phyloP scores from a whole-genome alignment of 2,113 vertebrate species.

The Hydrolagus affinis region DNA sequence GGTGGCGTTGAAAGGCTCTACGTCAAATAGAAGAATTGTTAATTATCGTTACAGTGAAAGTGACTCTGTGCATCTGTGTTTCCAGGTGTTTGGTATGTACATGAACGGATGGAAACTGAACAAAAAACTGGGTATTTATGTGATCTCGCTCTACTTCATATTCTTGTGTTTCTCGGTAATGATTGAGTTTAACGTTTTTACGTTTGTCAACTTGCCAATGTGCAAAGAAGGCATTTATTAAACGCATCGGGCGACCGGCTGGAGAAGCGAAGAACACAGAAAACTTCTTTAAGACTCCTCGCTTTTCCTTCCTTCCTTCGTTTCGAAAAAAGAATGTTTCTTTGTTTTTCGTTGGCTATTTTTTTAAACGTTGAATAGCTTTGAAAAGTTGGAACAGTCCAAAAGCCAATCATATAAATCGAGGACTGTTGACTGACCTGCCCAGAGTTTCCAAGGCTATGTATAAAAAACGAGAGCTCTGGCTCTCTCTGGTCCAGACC shows the following conservation, averaged over 20 bases:
- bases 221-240: conserved; percentile 71
- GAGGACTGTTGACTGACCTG: conserved; percentile 1
- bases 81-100: conserved; percentile 82
- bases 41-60: too few species aligned
- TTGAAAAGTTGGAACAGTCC: not conserved
- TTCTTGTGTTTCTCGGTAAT: conserved; percentile 94
- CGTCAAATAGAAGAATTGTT: too few species aligned
- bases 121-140: conserved; percentile 77
- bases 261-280: not conserved
- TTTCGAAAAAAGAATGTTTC: not conserved
- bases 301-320: conserved; percentile 7
- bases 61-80: conserved; percentile 30
- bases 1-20: too few species aligned
- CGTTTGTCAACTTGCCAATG: conserved; percentile 97
- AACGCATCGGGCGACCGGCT: conserved; percentile 20
- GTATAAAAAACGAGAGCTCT: not conserved
- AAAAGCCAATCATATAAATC: not conserved
- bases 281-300: not conserved
- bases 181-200: conserved; percentile 97
- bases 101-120: conserved; percentile 89
- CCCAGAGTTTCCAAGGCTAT: not conserved
- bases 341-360: not conserved
- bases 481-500: conserved; percentile 4
- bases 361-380: conserved; percentile 20
- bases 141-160: conserved; percentile 75